A percentile compares a stretch with the other conserved stretches of the same genome.
These are phyloP conservation scores for Pardalotus punctatus DNA, from an alignment of 2,113 vertebrate genomes.

Conservation along the genomic window DNA sequence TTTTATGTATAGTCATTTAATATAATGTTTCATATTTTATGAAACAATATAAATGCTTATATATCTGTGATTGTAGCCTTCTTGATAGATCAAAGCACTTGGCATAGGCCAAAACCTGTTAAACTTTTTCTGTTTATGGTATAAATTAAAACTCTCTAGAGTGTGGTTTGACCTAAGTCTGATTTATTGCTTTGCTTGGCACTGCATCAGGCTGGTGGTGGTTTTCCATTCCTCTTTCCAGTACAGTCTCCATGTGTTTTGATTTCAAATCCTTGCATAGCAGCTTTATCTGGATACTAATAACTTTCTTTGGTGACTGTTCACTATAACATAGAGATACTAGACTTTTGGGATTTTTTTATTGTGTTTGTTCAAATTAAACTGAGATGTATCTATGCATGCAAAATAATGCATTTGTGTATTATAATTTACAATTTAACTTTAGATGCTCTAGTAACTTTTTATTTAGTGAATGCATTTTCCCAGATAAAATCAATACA, in stretches of 20 bases:
- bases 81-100: conserved; percentile 15
- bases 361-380: neutral
- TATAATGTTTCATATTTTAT: neutral
- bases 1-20: neutral
- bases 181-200: conserved; percentile 61
- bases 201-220: conserved; percentile 19
- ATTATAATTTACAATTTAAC: neutral
- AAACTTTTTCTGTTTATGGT: conserved; percentile 33
- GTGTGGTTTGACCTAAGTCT: conserved; percentile 34
- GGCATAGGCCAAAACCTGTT: neutral
- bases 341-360: neutral
- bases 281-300: neutral
- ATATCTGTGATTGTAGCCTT: neutral
- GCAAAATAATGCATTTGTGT: neutral
- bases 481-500: neutral
- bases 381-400: neutral
- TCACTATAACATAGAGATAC: neutral
- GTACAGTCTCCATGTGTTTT: conserved; percentile 13
- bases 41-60: neutral
- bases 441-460: neutral
- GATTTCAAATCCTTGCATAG: conserved; percentile 25
- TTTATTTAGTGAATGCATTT: neutral
- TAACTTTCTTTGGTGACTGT: neutral
- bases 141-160: conserved; percentile 47
- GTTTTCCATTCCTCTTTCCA: conserved; percentile 44